These are phyloP conservation scores for Nymphalis urticae DNA, from an alignment of 2,888 invertebrate species.

Conservation along the genomic window DNA sequence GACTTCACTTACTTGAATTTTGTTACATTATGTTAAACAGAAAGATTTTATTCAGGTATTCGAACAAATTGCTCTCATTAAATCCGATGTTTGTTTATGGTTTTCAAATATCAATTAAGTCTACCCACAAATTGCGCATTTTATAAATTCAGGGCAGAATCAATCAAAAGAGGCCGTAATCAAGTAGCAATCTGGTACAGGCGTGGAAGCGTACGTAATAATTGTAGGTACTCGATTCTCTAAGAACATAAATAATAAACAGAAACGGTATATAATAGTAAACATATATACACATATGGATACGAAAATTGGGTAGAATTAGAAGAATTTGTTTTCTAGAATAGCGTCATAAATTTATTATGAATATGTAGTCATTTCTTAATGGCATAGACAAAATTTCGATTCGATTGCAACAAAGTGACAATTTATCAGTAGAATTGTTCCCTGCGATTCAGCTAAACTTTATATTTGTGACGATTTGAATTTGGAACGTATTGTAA, in stretches of 20 bases:
- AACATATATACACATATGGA: too few relatives aligned
- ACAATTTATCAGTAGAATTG: too few relatives aligned
- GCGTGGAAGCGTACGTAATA: slow-evolving; percentile 27
- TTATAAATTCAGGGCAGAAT: slow-evolving; percentile 21
- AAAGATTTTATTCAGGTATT: not conserved
- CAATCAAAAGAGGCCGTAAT: slow-evolving; percentile 23
- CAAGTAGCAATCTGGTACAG: slow-evolving; percentile 23
- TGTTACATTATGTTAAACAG: not conserved
- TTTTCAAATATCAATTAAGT: slow-evolving; percentile 13
- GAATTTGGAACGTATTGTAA: too few relatives aligned
- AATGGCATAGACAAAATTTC: too few relatives aligned
- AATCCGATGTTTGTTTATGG: slow-evolving; percentile 21
- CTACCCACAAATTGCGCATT: slow-evolving; percentile 18
- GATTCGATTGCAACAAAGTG: too few relatives aligned
- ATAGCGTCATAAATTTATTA: too few relatives aligned
- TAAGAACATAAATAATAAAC: not conserved
- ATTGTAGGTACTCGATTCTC: slow-evolving; percentile 21
- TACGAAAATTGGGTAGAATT: too few relatives aligned
- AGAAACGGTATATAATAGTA: too few relatives aligned
- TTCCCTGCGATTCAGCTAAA: too few relatives aligned
- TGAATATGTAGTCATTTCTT: not conserved
- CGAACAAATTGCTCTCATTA: slow-evolving; percentile 11
- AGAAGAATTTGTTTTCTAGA: too few relatives aligned
- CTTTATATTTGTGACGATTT: too few relatives aligned
- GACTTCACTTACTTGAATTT: not conserved